Evolutionary conservation across 2,113 vertebrate species (phyloP).

Genomic region (Colaptes auratus): DNA sequence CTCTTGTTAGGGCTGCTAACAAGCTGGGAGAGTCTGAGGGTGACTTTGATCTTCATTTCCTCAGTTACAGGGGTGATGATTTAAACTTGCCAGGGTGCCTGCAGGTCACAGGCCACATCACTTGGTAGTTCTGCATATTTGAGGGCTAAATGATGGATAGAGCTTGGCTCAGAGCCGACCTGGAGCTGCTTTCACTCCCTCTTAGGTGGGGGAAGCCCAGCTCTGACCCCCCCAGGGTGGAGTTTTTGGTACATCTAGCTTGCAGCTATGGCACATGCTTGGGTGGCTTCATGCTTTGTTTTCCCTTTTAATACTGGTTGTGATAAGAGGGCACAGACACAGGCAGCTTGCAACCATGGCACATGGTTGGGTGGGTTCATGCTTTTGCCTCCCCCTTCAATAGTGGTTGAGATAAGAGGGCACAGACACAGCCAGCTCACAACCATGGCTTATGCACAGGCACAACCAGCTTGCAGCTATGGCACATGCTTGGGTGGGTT

Average conservation of each 20-base stretch:
- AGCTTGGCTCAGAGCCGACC: background rate
- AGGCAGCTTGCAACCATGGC: no score
- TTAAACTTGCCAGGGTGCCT: background rate
- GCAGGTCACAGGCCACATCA: background rate
- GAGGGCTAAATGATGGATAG: background rate
- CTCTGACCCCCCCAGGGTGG: rapidly evolving
- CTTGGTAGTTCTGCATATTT: background rate
- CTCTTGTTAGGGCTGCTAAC: background rate
- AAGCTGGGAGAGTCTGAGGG: background rate
- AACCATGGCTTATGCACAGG: no score
- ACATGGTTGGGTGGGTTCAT: no score
- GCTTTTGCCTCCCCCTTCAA: no score
- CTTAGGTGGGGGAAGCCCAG: rapidly evolving
- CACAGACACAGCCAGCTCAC: no score
- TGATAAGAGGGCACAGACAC: background rate
- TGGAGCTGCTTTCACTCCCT: background rate
- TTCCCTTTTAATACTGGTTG: background rate
- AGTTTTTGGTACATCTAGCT: rapidly evolving
- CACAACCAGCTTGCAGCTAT: no score
- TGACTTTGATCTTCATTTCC: background rate
- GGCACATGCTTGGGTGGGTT: no score
- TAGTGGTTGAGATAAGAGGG: no score
- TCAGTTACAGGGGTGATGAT: background rate
- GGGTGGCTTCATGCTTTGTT: background rate
- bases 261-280: background rate